Conservation (phyloP, 2,888 invertebrate species). For the Graphium colonna region DNA sequence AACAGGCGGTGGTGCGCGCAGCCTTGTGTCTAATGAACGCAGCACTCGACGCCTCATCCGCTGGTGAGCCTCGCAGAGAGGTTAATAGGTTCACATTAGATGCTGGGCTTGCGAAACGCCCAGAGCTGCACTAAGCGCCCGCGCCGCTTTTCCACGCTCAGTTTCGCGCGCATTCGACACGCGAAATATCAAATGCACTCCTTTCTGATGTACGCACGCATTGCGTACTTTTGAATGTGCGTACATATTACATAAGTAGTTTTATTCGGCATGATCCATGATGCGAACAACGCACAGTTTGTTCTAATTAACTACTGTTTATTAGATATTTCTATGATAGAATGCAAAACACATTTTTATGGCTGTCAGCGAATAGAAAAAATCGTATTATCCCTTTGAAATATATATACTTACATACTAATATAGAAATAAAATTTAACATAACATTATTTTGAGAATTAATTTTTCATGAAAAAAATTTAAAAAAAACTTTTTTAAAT, state of each 20-base stretch:
- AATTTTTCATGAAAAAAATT: too few relatives aligned
- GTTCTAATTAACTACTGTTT: background rate
- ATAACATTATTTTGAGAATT: too few relatives aligned
- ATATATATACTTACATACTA: too few relatives aligned
- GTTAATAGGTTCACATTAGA: slow-evolving; percentile 81
- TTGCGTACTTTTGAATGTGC: background rate
- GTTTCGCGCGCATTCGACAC: slow-evolving; percentile 66
- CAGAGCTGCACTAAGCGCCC: slow-evolving; percentile 48
- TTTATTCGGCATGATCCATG: too few relatives aligned
- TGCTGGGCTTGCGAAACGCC: slow-evolving; percentile 74
- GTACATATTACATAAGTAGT: too few relatives aligned
- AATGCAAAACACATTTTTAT: too few relatives aligned
- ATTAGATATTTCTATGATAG: too few relatives aligned
- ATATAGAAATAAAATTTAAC: too few relatives aligned
- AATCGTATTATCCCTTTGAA: too few relatives aligned
- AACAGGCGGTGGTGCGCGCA: slow-evolving; percentile 48
- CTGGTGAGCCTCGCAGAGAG: slow-evolving; percentile 76
- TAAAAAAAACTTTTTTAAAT: too few relatives aligned
- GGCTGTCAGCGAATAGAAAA: too few relatives aligned
- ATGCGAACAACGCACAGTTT: background rate
- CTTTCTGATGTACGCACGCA: background rate
- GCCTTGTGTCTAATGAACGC: slow-evolving; percentile 78
- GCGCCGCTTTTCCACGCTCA: slow-evolving; percentile 64
- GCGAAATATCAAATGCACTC: slow-evolving; percentile 27
- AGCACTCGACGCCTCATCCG: slow-evolving; percentile 69